Evolutionary conservation across 2,888 invertebrate genomes (phyloP), one percentile per base, ranked within the genome.

Genomic region (Hirtodrosophila histrioides): DNA sequence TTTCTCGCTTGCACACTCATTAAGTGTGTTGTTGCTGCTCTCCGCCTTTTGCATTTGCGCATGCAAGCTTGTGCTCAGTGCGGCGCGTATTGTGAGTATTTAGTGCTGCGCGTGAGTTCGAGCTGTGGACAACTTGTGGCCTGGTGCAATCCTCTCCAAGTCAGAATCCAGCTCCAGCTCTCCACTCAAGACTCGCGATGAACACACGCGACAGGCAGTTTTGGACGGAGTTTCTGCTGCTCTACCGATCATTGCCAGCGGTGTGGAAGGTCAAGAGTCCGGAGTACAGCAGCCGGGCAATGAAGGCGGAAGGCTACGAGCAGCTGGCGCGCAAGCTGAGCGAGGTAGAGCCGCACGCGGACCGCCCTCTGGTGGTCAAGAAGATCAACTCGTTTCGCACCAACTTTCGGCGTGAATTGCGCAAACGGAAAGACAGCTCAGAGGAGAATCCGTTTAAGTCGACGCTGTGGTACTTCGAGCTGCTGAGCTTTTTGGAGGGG

Each of bases 351-450:
- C 81, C 78, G 6, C 36, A 58, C 6, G 78, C 81, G 5, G 57
- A 72, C 61, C 75, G 78, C 0, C 35, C 54, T 1, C 31, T 55
- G 12, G 78, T 78, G 3, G 63, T 78, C 0, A 71, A 70, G 45
- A 78, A 78, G 48, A 78, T 78, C 57, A 78, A 78, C 33, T 78
- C 81, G 24, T 78, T 78, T 43, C 78, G 78, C 3, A 78, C 81
- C 0, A 81, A 81, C 40, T 78, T 61, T 33, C 56, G 78, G 1
- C 60, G 78, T 0, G 81, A 80, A 50, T 46, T 75, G 54, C 75
- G 75, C 10, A 68, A 69, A 31, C 73, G 76, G 1, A 36, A 70
- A 0, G 48, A 43, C 0, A 46, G 49, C 27, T 35, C 24, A 0
- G 56, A 49, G 3, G 43, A 53, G 23, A 50, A 63, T 12, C 27